Evolutionary conservation across 1,140 invertebrate genomes (phyloP), one percentile per base, ranked within the genome.

Genomic region (Hyles euphorbiae): DNA sequence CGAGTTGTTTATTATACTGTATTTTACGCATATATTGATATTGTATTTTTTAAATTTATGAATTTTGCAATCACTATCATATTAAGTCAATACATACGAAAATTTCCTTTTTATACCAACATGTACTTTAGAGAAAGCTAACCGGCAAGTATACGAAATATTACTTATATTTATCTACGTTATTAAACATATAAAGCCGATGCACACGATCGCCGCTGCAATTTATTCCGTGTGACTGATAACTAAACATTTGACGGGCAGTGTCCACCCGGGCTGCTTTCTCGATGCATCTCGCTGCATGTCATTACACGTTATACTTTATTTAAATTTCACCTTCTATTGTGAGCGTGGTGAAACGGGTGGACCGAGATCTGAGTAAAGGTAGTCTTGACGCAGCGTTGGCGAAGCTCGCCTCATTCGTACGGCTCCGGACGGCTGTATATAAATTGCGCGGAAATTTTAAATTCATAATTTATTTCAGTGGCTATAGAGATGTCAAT

Each of bases 281-380:
- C 83, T 72, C 76, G 68, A 68, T 85, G 82, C 85, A 87, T 78
- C 74, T 76, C 74, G 76, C 61, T 82, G 81, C 81, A 86, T 84
- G 68, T 83, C 70, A 78, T 81, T 83, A 78, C 71, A 72, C 72
- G 81, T 70, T 65, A 81, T 84, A 74, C 72, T 80, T 87, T 86
- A 86, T 82, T 87, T 80, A 82, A 86, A 85, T 88, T 88, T 88
- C 85, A 87, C 83, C 82, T 84, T 86, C 85, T 88, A 86, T 86
- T 87, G 80, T 88, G 79, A 81, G 74, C 67, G 75, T 72, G 75
- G 83, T 81, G 81, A 83, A 83, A 82, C 80, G 76, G 74, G 58
- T 68, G 55, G 61, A 54, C 61, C 67, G 64, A 82, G 81, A 87
- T 83, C 68, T 68, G 70, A 76, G 76, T 69, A 66, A 77, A 87